Evolutionary conservation across 2,888 invertebrate species (phyloP), one percentile per base, ranked within the genome.

Genomic region (Bombyx huttoni): DNA sequence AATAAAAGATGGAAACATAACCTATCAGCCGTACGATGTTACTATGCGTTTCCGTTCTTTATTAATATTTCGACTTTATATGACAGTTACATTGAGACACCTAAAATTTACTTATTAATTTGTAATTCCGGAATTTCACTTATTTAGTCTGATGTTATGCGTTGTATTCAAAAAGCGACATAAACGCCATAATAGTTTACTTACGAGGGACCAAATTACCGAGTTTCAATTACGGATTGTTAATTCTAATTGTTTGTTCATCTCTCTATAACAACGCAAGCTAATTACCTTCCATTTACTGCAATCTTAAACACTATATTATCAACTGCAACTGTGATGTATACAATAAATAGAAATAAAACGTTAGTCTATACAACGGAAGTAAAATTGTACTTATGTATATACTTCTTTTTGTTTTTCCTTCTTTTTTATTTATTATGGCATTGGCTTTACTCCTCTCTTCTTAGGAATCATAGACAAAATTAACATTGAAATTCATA

Each of bases 1-100:
- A 89, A 92, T 92, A 90, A 90, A 92, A 91, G 92, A 92, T 78
- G 76, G 85, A 85, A 85, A 86, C 84, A 86, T 88, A 88, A 88
- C 87, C 87, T 86, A 76, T 70, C 77, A 81, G 73, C 69, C 56
- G 58, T 67, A 66, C 57, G 54, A 50, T 45, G 48, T 47, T 24
- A 24, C 12, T 40, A 10, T 40, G 8, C 12, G 40, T 40, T 40
- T 40, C 40, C 40, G 40, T 40, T 40, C 40, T 10, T 40, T 40
- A 40, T 40, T 40, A 10, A 40, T 40, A 10, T 40, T 40, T 40
- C 12, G 9, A 40, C 12, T 40, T 8, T 40, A 40, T 10, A 40
- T 40, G 12, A 10, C 12, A 40, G 12, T 40, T 12, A 12, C 12
- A 40, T 8, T 40, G 8, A 40, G 3, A 40, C 12, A 40, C 40